phyloP scores from a whole-genome alignment of 2,888 invertebrate genomes.

The Parascotia fuliginaria region DNA sequence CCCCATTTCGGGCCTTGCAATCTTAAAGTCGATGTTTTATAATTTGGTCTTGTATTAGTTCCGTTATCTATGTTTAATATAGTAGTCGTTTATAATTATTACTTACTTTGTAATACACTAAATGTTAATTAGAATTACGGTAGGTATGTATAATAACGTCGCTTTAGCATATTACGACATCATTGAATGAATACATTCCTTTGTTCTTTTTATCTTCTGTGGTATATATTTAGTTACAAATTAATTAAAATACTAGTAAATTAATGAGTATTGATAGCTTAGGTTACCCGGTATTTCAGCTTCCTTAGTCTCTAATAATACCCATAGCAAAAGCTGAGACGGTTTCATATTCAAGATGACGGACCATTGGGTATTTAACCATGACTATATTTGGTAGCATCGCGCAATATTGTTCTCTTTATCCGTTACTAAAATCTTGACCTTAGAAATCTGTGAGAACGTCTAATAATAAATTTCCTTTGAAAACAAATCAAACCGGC shows the following conservation, averaged over 20 bases:
- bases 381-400: too few relatives aligned
- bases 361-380: too few relatives aligned
- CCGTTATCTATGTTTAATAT: too few relatives aligned
- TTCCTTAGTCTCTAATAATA: too few relatives aligned
- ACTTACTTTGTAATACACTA: neutral
- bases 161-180: neutral
- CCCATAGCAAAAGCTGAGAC: too few relatives aligned
- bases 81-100: too few relatives aligned
- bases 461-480: slow-evolving; percentile 41
- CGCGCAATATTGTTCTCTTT: neutral
- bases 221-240: too few relatives aligned
- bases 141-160: neutral
- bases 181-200: neutral
- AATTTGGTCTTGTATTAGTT: neutral
- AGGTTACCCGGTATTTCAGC: too few relatives aligned
- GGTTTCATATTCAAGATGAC: too few relatives aligned
- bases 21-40: neutral
- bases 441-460: slow-evolving; percentile 20
- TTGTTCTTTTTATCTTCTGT: too few relatives aligned
- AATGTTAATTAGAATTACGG: neutral
- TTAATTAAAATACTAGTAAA: too few relatives aligned
- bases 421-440: slow-evolving; percentile 28
- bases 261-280: too few relatives aligned
- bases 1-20: neutral
- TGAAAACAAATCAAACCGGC: slow-evolving; percentile 38